Base-by-base conservation (phyloP, 2,888 invertebrate genomes). In the Pollenia amentaria region DNA sequence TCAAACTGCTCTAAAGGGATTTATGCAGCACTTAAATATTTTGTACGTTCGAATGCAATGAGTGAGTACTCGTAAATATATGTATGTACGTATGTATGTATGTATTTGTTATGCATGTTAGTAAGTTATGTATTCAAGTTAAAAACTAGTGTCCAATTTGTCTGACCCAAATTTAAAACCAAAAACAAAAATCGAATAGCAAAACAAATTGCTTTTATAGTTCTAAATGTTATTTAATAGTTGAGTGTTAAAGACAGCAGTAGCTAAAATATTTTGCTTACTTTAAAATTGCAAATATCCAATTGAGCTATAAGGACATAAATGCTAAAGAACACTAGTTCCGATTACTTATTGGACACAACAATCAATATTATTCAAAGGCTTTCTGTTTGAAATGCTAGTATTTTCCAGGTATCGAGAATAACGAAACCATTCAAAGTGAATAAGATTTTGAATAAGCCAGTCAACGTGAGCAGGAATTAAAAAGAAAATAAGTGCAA, bases 1-100 rank as follows among this genome's bases (percentile, higher is more conserved):
- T 38, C 51, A 38, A 70, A 76, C 51, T 60, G 16, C 82, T 82
- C 60, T 18, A 53, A 82, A 82, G 82, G 76, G 82, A 82, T 82
- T 82, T 62, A 75, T 81, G 75, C 75, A 42, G 75, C 81, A 82
- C 73, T 82, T 69, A 67, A 75, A 75, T 67, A 67, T 82, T 60
- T 75, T 60, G 44, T 67, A 57, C 40, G 57, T 29, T 16, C 46
- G 75, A 29, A 29, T 29, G 29, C 29, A 29, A 29, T 29, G 29
- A 29, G 42, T 21, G 51, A 53, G 40, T 7, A 21, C 14, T 10
- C 67, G 64, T 10, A 21, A 16, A 44, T 14, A 18, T 60, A 42
- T 7, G 12, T 14, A 3, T 4, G 3, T 62, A 40, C 42, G 16
- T 3, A 10, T 29, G 38, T 18, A 9, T 7, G 51, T 42, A 12